Conservation (phyloP, 1,140 invertebrate genomes). For the Cepaea nemoralis region DNA sequence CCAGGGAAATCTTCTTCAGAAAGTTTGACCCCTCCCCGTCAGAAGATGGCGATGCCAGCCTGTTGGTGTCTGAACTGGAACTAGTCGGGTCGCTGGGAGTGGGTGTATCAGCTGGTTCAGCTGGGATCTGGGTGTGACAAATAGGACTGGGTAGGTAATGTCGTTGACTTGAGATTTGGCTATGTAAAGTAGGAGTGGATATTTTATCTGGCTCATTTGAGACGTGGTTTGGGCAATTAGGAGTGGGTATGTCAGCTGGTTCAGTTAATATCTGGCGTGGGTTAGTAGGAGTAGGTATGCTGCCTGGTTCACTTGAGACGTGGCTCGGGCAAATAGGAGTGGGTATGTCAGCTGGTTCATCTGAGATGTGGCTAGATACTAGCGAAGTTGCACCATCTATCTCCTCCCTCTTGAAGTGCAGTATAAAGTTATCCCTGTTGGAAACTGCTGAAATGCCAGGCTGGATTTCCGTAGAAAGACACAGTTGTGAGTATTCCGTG, state of each 20-base stretch:
- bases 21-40: not conserved
- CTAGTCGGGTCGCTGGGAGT: not conserved
- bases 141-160: not conserved
- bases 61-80: not conserved
- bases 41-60: not conserved
- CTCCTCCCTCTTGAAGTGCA: not conserved
- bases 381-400: not conserved
- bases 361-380: too few relatives aligned
- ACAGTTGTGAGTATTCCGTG: not conserved
- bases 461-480: not conserved
- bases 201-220: too few relatives aligned
- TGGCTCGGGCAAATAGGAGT: not conserved
- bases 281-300: not conserved
- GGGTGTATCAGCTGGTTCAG: not conserved
- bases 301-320: too few relatives aligned
- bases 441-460: not conserved
- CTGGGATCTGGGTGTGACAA: not conserved
- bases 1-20: constrained; percentile 32
- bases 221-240: not conserved
- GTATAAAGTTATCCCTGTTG: not conserved
- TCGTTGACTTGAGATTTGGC: too few relatives aligned
- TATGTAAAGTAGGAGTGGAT: too few relatives aligned
- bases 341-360: too few relatives aligned
- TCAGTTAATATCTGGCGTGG: too few relatives aligned
- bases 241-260: too few relatives aligned